phyloP scores from a whole-genome alignment of 2,888 invertebrate genomes.

The Cenopis cana region DNA sequence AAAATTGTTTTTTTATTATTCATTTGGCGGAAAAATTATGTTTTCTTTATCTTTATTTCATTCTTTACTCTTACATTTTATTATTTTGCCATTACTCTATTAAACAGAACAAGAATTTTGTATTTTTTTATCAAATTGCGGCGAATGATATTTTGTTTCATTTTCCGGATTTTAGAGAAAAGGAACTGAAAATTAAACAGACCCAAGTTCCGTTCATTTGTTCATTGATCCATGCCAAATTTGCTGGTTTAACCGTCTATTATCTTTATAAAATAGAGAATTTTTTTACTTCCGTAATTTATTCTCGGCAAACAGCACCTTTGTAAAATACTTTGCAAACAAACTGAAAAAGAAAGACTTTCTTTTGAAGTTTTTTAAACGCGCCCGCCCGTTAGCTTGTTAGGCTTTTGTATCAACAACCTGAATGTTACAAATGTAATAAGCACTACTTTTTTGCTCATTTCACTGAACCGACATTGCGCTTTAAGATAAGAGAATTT shows the following conservation, averaged over 20 bases:
- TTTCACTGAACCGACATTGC: neutral
- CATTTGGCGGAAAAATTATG: neutral
- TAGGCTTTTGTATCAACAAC: conserved; percentile 11
- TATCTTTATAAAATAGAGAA: conserved; percentile 1
- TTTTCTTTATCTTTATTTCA: conserved; percentile 8
- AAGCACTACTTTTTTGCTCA: conserved; percentile 14
- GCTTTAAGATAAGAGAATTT: neutral
- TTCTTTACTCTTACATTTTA: neutral
- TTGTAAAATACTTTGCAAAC: conserved; percentile 23
- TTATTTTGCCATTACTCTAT: neutral
- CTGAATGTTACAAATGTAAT: conserved; percentile 15
- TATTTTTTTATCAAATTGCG: too few relatives aligned
- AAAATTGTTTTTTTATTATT: conserved; percentile 3
- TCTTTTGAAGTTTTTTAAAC: conserved; percentile 21
- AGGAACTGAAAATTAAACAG: too few relatives aligned
- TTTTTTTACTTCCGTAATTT: conserved; percentile 19
- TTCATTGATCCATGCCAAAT: neutral
- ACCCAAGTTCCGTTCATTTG: neutral
- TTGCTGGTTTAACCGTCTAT: neutral
- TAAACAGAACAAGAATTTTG: too few relatives aligned
- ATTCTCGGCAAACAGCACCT: conserved; percentile 28
- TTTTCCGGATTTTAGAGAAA: too few relatives aligned
- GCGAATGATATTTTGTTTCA: too few relatives aligned
- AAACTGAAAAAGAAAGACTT: conserved; percentile 11
- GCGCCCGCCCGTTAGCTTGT: conserved; percentile 8